Base-by-base conservation (phyloP, 2,113 vertebrate species). In the Burhinus bistriatus region DNA sequence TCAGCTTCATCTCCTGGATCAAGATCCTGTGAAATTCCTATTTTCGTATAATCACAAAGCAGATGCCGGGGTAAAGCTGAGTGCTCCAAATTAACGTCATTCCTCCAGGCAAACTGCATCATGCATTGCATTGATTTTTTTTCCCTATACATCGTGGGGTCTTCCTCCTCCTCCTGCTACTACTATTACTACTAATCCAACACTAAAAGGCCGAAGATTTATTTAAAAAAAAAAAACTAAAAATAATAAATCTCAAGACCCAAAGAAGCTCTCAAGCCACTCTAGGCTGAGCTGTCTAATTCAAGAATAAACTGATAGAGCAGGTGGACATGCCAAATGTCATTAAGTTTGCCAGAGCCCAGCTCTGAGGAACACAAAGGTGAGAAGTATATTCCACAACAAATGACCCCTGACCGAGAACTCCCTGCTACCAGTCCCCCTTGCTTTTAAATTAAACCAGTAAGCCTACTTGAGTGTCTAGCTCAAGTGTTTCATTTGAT, bases 401-500 rank as follows among this genome's bases (percentile, higher is more conserved):
- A 91, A 96, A 96, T 93, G 94, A 95, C 89, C 82, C 83, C 93
- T 92, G 89, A 97, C 94, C 3, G 4, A 49, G 87, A 93, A 58
- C 91, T 97, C 91, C 42, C 91, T 87, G 70, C 84, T 94, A 95
- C 89, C 93, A 94, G 91, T 80, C 82, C 42, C 47, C 55, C 66
- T 93, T 36, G 19, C 91, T 91, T 95, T 96, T 95, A 94, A 94
- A 97, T 95, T 93, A 96, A 97, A 95, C 89, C 89, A 90, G 87
- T 95, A 96, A 95, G 93, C 90, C 89, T 93, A 80, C 93, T 96
- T 96, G 96, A 96, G 90, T 94, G 92, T 92, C 96, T 96, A 95
- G 75, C 87, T 95, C 73, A 55, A 93, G 87, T 93, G 87, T 95
- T 97, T 95, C 94, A 86, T 87, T 95, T 96, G 94, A 93, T 94